Base-by-base conservation (phyloP, 2,888 invertebrate species). In the Meteorus cinctellus region DNA sequence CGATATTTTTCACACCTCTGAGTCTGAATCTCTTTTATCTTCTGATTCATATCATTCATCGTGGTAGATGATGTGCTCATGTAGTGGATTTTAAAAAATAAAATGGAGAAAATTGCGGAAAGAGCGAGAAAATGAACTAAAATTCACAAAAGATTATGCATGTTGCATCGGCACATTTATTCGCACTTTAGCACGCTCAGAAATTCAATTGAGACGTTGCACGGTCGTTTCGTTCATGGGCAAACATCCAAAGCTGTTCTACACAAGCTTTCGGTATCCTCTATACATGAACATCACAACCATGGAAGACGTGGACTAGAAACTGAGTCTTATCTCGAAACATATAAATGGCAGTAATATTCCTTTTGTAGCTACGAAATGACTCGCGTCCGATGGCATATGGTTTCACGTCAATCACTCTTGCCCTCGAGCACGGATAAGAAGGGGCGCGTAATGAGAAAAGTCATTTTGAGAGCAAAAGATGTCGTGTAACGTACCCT, bases 301-400 rank as follows among this genome's bases (percentile, higher is more conserved):
- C 51, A 59, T 68, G 69, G 69, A 63, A 31, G 63, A 65, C 60
- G 59, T 24, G 55, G 55, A 55, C 4, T 19, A 63, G 71, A 63
- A 72, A 69, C 72, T 29, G 78, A 77, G 67, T 78, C 78, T 81
- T 81, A 81, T 81, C 79, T 77, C 60, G 36, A 76, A 74, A 77
- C 72, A 75, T 81, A 80, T 80, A 78, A 81, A 81, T 81, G 81
- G 75, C 78, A 73, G 80, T 77, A 80, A 81, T 81, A 81, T 81
- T 75, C 79, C 51, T 71, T 78, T 72, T 78, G 77, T 78, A 80
- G 77, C 76, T 79, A 79, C 78, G 79, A 79, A 78, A 79, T 76
- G 78, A 79, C 76, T 78, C 75, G 74, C 75, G 81, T 81, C 78
- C 78, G 74, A 76, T 78, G 75, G 75, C 79, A 80, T 77, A 80